These are phyloP conservation scores for Calliopsis andreniformis DNA, from an alignment of 1,140 invertebrate genomes.

Conservation along the genomic window DNA sequence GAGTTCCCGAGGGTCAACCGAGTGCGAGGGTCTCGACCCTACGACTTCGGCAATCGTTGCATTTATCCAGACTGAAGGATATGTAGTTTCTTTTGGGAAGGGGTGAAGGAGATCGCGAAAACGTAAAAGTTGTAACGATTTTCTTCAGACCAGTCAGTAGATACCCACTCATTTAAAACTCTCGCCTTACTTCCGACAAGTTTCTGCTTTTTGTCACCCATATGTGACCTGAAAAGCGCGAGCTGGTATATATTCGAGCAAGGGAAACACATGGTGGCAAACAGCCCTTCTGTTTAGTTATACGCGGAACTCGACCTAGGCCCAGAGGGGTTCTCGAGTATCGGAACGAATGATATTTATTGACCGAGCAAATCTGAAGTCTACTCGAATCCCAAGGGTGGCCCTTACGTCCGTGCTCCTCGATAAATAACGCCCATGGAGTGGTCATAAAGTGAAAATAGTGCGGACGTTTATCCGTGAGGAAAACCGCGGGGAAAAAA, in stretches of 20 bases:
- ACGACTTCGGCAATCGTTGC: conserved; percentile 51
- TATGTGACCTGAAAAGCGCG: neutral
- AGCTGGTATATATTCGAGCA: conserved; percentile 35
- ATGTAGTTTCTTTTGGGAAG: conserved; percentile 32
- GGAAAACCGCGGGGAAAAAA: conserved; percentile 46
- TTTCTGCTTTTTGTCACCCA: neutral
- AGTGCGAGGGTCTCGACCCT: conserved; percentile 47
- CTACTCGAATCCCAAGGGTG: conserved; percentile 79
- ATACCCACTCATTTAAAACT: too few relatives aligned
- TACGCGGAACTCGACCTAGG: conserved; percentile 58
- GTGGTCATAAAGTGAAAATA: conserved; percentile 71
- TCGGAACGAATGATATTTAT: conserved; percentile 81
- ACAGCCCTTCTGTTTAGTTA: conserved; percentile 75
- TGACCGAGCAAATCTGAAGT: conserved; percentile 77
- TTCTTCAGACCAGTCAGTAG: too few relatives aligned
- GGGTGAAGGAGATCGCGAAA: conserved; percentile 29
- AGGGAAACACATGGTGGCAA: conserved; percentile 67
- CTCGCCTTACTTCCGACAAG: neutral
- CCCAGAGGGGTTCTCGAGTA: conserved; percentile 72
- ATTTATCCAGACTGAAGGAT: conserved; percentile 47
- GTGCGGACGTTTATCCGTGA: conserved; percentile 52
- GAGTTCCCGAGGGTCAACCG: conserved; percentile 56
- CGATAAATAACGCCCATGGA: conserved; percentile 72
- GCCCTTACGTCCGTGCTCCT: conserved; percentile 66
- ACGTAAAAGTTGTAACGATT: too few relatives aligned